These are phyloP conservation scores for Urocyon cinereoargenteus DNA, from an alignment of 2,797 vertebrate species.

Conservation along the genomic window DNA sequence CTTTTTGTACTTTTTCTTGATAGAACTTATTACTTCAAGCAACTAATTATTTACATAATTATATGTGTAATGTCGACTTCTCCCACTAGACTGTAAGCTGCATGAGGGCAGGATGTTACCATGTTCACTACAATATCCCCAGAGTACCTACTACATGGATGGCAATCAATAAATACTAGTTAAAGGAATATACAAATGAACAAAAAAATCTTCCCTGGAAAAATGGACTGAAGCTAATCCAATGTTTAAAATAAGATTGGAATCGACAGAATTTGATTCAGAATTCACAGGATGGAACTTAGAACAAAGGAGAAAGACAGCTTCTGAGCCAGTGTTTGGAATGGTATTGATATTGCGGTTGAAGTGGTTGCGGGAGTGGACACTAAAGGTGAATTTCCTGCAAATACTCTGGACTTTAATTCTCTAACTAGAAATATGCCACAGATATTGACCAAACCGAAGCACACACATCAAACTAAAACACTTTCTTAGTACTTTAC, in stretches of 20 bases:
- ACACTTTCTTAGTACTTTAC: conserved; percentile 2
- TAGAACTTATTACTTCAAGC: neutral
- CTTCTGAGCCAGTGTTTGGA: neutral
- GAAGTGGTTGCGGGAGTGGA: neutral
- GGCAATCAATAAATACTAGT: neutral
- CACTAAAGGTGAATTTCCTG: neutral
- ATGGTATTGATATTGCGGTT: neutral
- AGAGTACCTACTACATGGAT: neutral
- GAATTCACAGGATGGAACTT: neutral
- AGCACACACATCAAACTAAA: neutral
- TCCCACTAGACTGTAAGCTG: neutral
- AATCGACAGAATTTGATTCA: neutral
- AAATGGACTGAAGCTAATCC: conserved; percentile 15
- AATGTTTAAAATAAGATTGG: neutral
- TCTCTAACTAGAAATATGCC: neutral
- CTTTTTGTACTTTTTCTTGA: neutral
- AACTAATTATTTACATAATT: neutral
- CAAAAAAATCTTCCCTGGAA: neutral
- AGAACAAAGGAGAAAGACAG: neutral
- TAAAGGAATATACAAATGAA: neutral
- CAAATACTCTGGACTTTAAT: neutral
- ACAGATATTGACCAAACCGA: neutral
- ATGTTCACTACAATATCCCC: neutral
- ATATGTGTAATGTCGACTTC: neutral
- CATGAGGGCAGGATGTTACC: neutral